Conservation (phyloP, 2,888 invertebrate genomes). For the Rapana venosa region DNA sequence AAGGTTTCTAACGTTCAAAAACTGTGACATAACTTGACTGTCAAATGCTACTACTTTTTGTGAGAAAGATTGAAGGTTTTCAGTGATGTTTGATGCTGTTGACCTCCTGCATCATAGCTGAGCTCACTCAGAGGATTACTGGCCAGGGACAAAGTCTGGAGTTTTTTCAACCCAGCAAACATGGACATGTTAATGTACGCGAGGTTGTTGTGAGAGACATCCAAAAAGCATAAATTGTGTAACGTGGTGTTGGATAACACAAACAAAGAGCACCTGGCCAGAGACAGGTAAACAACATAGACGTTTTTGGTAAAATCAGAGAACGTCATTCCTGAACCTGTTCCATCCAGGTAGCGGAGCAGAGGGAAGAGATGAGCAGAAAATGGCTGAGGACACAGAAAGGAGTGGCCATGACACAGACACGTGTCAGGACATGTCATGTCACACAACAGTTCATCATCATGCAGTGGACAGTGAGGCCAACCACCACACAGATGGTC, state of each 20-base stretch:
- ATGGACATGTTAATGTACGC: background rate
- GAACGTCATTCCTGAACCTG: background rate
- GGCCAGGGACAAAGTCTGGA: background rate
- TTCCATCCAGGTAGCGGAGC: background rate
- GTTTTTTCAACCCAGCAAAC: background rate
- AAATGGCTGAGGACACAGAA: background rate
- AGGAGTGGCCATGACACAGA: conserved; percentile 2
- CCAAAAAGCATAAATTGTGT: background rate
- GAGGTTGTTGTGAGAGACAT: background rate
- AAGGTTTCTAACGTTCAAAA: background rate
- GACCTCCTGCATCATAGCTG: too few relatives aligned
- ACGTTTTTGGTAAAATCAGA: background rate
- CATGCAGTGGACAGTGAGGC: background rate
- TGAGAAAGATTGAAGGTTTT: background rate
- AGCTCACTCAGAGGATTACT: background rate
- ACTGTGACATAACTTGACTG: background rate
- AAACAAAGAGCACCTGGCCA: background rate
- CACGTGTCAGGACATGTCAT: background rate
- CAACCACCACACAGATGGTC: conserved; percentile 8
- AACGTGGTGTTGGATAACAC: background rate
- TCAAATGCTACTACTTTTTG: background rate
- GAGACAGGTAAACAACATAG: background rate
- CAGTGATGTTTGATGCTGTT: background rate
- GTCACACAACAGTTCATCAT: conserved; percentile 8
- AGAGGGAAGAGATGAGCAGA: background rate